Base-by-base conservation (phyloP, 2,888 invertebrate species). In the Lasioglossum pauxillum region DNA sequence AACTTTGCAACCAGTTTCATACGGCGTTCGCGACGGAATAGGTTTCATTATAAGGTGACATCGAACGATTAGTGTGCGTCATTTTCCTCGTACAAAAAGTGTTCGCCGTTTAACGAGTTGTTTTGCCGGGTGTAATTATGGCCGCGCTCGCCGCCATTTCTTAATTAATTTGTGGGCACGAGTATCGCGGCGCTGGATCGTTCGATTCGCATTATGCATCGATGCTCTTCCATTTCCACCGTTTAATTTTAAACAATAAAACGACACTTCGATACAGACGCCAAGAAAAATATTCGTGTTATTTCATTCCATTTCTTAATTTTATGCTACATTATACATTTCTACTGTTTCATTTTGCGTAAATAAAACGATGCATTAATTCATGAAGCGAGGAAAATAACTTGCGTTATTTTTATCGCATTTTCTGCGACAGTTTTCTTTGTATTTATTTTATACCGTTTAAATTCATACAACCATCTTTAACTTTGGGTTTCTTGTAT, bases 1-100 rank as follows among this genome's bases (percentile, higher is more conserved):
- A 83, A 53, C 84, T 85, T 76, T 84, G 90, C 41, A 83, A 82
- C 84, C 72, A 83, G 88, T 89, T 89, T 83, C 83, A 84, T 82
- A 67, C 80, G 78, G 44, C 67, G 76, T 27, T 78, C 80, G 71
- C 78, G 85, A 83, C 44, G 81, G 86, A 82, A 85, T 83, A 73
- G 86, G 80, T 85, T 82, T 83, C 80, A 72, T 86, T 82, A 73
- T 75, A 84, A 90, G 85, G 84, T 85, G 84, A 83, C 85, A 77
- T 77, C 74, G 75, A 77, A 64, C 74, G 86, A 84, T 86, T 84
- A 53, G 35, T 73, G 69, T 53, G 57, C 64, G 31, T 60, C 64
- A 82, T 69, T 75, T 74, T 75, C 35, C n/a, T 72, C 31, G 44
- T 19, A 71, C 41, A 71, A 71, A 38, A 71, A 38, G 76, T 74